phyloP scores from a whole-genome alignment of 2,113 vertebrate species.

The Stegastes partitus region DNA sequence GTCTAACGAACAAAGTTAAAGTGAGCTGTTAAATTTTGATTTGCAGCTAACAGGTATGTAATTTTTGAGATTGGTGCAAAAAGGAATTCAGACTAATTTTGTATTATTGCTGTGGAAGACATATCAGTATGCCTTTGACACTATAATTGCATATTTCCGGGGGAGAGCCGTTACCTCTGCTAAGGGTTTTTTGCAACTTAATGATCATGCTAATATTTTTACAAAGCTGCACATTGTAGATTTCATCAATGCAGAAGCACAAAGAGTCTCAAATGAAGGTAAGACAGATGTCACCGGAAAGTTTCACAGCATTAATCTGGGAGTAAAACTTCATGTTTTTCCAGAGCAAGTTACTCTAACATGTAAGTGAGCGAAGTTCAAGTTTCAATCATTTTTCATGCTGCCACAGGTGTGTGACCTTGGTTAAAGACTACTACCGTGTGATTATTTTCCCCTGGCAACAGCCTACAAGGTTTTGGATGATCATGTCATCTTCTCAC shows the following conservation, averaged over 20 bases:
- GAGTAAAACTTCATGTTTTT: too few species aligned
- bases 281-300: not conserved
- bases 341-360: too few species aligned
- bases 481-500: constrained; percentile 21
- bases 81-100: constrained; percentile 1
- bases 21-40: not conserved
- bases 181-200: not conserved
- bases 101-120: constrained; percentile 2
- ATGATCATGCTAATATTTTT: too few species aligned
- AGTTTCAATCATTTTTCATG: not conserved
- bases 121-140: constrained; percentile 16
- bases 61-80: not conserved
- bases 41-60: not conserved
- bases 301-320: too few species aligned
- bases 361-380: not conserved
- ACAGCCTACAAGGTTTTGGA: constrained; percentile 16
- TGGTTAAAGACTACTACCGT: constrained; percentile 6
- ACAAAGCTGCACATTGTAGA: too few species aligned
- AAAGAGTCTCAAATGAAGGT: not conserved
- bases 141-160: constrained; percentile 11
- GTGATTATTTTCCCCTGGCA: constrained; percentile 19
- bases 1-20: not conserved
- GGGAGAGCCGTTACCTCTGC: not conserved
- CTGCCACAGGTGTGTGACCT: not conserved
- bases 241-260: not conserved